These are phyloP conservation scores for Ptychadena robeensis DNA, from an alignment of 2,797 vertebrate genomes.

Conservation along the genomic window DNA sequence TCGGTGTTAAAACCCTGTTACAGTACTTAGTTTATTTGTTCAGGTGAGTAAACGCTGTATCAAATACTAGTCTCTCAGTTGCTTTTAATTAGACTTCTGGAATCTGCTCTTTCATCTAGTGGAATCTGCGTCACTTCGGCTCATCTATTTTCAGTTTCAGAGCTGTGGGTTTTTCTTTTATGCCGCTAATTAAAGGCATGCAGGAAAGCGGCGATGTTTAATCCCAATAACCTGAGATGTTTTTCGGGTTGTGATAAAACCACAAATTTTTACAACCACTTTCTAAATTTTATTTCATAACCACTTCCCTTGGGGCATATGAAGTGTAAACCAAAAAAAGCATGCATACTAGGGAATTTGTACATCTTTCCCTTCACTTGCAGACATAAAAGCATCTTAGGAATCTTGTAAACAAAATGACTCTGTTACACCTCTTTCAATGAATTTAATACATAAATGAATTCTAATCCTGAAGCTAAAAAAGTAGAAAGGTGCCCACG, in stretches of 20 bases:
- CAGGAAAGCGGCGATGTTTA: constrained; percentile 77
- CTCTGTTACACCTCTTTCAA: constrained; percentile 22
- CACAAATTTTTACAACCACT: constrained; percentile 70
- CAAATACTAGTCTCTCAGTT: constrained; percentile 85
- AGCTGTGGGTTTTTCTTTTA: constrained; percentile 78
- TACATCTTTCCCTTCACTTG: constrained; percentile 17
- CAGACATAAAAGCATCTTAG: constrained; percentile 5
- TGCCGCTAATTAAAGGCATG: constrained; percentile 82
- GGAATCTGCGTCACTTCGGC: constrained; percentile 78
- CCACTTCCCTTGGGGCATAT: constrained; percentile 61
- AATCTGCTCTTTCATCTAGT: constrained; percentile 86
- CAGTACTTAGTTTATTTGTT: constrained; percentile 88
- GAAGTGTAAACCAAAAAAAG: constrained; percentile 48
- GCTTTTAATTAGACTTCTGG: constrained; percentile 91
- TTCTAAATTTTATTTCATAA: constrained; percentile 68
- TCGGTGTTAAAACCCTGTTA: constrained; percentile 70
- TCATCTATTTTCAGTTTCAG: constrained; percentile 79
- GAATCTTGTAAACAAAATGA: constrained; percentile 50
- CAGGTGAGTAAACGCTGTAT: constrained; percentile 90
- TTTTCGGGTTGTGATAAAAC: constrained; percentile 75
- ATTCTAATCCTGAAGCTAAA: not conserved
- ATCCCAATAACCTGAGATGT: constrained; percentile 75
- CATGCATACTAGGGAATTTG: constrained; percentile 28
- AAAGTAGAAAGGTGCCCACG: not conserved
- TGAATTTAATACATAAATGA: constrained; percentile 16